Percentiles rank a stretch among this genome's conserved stretches.
Conservation (phyloP, 2,888 invertebrate species). For the Alsophila aescularia region DNA sequence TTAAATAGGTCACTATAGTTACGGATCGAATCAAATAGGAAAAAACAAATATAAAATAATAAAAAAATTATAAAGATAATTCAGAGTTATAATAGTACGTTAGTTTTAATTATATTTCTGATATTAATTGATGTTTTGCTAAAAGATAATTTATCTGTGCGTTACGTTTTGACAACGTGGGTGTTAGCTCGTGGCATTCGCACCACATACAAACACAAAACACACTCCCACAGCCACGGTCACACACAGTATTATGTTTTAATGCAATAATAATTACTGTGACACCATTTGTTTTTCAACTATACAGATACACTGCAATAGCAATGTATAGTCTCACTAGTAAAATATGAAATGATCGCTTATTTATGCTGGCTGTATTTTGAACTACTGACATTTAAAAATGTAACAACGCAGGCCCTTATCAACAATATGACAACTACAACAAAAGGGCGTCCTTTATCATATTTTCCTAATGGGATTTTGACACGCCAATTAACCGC, state of each 20-base stretch:
- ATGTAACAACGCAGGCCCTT: background rate
- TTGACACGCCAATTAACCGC: constrained; percentile 55
- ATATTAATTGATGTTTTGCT: constrained; percentile 83
- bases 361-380: background rate
- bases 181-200: constrained; percentile 51
- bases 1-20: constrained; percentile 72
- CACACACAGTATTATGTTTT: constrained; percentile 6
- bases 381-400: background rate
- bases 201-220: constrained; percentile 33
- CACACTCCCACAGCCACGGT: constrained; percentile 26
- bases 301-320: constrained; percentile 49
- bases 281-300: constrained; percentile 55
- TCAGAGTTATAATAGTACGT: constrained; percentile 79
- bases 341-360: constrained; percentile 4
- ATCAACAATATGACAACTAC: background rate
- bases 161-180: constrained; percentile 70
- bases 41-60: constrained; percentile 50
- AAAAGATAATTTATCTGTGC: constrained; percentile 79
- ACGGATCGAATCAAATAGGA: constrained; percentile 70
- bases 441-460: background rate
- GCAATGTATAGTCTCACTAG: constrained; percentile 33
- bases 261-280: constrained; percentile 37
- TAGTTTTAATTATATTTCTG: constrained; percentile 83
- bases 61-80: constrained; percentile 51
- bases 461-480: constrained; percentile 26